Evolutionary conservation across 2,888 invertebrate genomes (phyloP), one percentile per base, ranked within the genome.

Genomic region (Gortyna flavago): DNA sequence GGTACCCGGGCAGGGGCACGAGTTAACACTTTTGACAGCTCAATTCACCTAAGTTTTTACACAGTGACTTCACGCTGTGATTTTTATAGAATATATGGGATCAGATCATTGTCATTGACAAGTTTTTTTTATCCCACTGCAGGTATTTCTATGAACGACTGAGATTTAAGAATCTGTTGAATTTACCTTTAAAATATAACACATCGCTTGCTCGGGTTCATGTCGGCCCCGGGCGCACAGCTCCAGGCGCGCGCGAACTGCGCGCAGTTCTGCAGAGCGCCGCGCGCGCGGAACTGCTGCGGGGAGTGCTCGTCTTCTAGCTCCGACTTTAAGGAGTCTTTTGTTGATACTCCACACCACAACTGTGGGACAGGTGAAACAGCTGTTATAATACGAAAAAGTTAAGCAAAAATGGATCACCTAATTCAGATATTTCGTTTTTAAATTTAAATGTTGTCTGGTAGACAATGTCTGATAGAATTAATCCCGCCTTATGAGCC

Each of bases 311-410:
- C 97, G 88, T 98, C 98, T 77, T 97, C 96, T 6, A 98, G 91
- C 79, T 98, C 97, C 85, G 97, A 97, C 66, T 96, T 95, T 16
- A 98, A 92, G 0, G 98, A 97, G 51, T 97, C 97, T 44, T 95
- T 95, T 57, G 97, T 98, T 84, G 97, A 97, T 51, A 97, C 97
- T 92, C 98, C 98, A 92, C 99, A 99, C 99, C 99, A 99, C 21
- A 99, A 25, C 62, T 62, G 35, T 11, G 11, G 2, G 1, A 35
- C 2, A 62, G 62, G 25, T 35, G 5, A 21, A 6, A 35, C 25
- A 11, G 35, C 11, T 62, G 6, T 2, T 62, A 13, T 35, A 11
- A 62, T 35, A 35, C 35, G 35, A 35, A 62, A 61, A 35, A 35
- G 35, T 25, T 35, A 0, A 62, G 18, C 21, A 35, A 35, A 62